Percentiles rank a stretch among this genome's conserved stretches.
These are phyloP conservation scores for Trogon surrucura DNA, from an alignment of 2,113 vertebrate genomes.

Conservation along the genomic window DNA sequence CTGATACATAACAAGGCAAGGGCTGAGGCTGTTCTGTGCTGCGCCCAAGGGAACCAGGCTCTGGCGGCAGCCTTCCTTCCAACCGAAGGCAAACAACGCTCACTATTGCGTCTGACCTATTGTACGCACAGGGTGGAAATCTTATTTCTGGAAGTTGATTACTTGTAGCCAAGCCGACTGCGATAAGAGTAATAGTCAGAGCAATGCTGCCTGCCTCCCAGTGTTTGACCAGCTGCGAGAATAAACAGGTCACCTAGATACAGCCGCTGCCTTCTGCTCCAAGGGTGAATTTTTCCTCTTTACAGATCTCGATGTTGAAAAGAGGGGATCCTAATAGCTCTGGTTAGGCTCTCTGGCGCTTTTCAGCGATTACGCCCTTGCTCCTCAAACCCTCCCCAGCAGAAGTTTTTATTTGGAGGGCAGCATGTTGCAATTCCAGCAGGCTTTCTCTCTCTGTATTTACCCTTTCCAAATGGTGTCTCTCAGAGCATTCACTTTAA, in stretches of 20 bases:
- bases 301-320: not conserved
- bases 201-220: constrained; percentile 14
- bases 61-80: not conserved
- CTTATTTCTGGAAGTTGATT: not conserved
- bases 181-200: not conserved
- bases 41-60: not conserved
- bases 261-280: not conserved
- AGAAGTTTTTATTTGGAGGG: not conserved
- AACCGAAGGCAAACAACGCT: not conserved
- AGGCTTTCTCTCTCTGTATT: not conserved
- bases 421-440: not conserved
- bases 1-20: fast-evolving
- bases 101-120: not conserved
- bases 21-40: not conserved
- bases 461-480: not conserved
- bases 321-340: not conserved
- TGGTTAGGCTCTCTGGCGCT: not conserved
- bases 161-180: not conserved
- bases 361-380: not conserved
- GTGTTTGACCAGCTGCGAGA: constrained; percentile 42
- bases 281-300: not conserved
- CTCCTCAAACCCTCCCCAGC: not conserved
- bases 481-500: not conserved
- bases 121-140: not conserved
- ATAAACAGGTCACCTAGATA: constrained; percentile 11